Base-by-base conservation (phyloP, 2,888 invertebrate genomes). In the Cyaniris semiargus region DNA sequence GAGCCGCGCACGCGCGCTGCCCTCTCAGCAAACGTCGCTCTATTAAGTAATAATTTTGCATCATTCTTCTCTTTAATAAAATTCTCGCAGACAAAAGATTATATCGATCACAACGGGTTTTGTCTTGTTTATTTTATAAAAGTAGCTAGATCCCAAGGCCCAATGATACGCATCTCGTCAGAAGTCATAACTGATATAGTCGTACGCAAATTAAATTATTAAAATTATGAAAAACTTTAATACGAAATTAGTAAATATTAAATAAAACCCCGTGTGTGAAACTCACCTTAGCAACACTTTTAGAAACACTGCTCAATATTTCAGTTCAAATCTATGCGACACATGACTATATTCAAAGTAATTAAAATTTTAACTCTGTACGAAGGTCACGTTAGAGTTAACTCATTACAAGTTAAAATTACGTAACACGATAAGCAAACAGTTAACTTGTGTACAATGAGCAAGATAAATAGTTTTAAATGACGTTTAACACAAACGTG, bases 1-100 rank as follows among this genome's bases (percentile, higher is more conserved):
- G 79, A 82, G 84, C 83, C 90, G 89, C 93, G 92, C 92, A 88
- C 80, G 91, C 91, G 93, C 90, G 82, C 80, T 83, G 84, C 82
- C 82, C 83, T 84, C 82, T 23, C 58, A 34, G 58, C 56, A 18
- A 44, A 23, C 74, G 48, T 10, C 44, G 21, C 27, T 48, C 48
- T 53, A 74, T 5, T 48, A 15, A 74, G 7, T 48, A 74, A n/a
- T 23, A 72, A 23, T 74, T 71, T 21, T 38, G 71, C 71, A 71
- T 31, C 66, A 71, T 71, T 38, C 38, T 71, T 34, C 18, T 34
- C 38, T 38, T 34, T 71, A 71, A 10, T 71, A n/a, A 71, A 38
- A 71, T 38, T 38, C 38, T 71, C n/a, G 21, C 34, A 71, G 34
- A 71, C 71, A n/a, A 66, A 31, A 66, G 66, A 66, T 66, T 15